Conservation (phyloP, 2,888 invertebrate species). For the Heliconius cydno region DNA sequence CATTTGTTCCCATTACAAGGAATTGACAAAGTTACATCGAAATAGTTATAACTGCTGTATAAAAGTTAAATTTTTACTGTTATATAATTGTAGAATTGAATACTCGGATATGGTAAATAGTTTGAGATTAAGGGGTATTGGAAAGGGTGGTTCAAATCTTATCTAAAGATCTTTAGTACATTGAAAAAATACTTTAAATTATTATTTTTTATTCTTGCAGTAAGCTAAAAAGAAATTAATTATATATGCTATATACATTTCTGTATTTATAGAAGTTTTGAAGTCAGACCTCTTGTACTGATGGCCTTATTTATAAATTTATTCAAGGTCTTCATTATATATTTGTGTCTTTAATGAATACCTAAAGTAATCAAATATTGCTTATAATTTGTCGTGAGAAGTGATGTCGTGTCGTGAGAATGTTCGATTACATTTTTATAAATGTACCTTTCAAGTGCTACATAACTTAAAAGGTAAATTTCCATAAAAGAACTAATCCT, state of each 20-base stretch:
- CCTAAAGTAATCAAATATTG: neutral
- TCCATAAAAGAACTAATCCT: neutral
- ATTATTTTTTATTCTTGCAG: neutral
- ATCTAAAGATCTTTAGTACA: neutral
- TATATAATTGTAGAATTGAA: constrained; percentile 31
- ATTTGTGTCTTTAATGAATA: neutral
- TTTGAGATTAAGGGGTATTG: constrained; percentile 23
- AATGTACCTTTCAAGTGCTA: neutral
- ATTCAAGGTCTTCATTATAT: constrained; percentile 11
- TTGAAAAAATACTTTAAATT: neutral
- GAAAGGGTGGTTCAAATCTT: neutral
- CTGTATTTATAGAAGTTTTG: neutral
- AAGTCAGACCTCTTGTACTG: neutral
- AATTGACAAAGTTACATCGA: constrained; percentile 45
- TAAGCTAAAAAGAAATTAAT: constrained; percentile 1
- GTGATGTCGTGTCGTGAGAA: too few relatives aligned
- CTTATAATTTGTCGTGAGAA: neutral
- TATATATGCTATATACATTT: neutral
- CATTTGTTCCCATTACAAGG: constrained; percentile 38
- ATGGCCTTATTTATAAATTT: constrained; percentile 10
- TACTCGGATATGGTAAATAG: constrained; percentile 22
- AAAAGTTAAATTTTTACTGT: constrained; percentile 34
- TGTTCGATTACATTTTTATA: neutral
- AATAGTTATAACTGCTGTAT: constrained; percentile 39
- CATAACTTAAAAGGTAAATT: neutral